Percentiles rank a stretch among this genome's conserved stretches.
These are phyloP conservation scores for Grantiella picta DNA, from an alignment of 2,113 vertebrate genomes.

Conservation along the genomic window DNA sequence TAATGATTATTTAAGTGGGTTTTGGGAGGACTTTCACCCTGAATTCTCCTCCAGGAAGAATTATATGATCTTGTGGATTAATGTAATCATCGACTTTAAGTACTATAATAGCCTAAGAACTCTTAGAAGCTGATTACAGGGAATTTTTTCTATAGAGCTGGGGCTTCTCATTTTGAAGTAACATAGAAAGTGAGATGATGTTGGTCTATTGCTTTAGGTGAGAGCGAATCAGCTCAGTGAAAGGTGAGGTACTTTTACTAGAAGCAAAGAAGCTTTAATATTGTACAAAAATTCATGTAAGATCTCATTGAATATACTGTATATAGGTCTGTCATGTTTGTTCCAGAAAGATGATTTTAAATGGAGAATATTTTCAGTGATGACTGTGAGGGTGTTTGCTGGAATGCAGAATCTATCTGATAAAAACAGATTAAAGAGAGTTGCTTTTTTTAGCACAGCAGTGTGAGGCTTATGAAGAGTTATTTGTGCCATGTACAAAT, in stretches of 20 bases:
- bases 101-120: background rate
- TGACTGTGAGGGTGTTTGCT: background rate
- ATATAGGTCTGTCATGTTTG: background rate
- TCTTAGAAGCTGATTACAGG: constrained; percentile 2
- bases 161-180: background rate
- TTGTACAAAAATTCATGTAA: background rate
- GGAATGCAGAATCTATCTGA: background rate
- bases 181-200: background rate
- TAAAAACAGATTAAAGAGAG: background rate
- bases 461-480: background rate
- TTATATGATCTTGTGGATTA: background rate
- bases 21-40: background rate
- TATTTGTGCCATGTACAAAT: background rate
- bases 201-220: background rate
- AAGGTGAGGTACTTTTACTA: background rate
- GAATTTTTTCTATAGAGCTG: background rate
- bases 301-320: background rate
- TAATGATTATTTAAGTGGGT: background rate
- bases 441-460: background rate
- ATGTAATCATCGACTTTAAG: background rate
- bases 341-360: background rate
- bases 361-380: background rate
- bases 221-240: background rate
- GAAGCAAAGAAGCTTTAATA: background rate
- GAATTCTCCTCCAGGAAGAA: background rate